Percentiles rank a stretch among this genome's conserved stretches.
phyloP scores from a whole-genome alignment of 1,140 invertebrate genomes.

The Aphelenchoides fujianensis region DNA sequence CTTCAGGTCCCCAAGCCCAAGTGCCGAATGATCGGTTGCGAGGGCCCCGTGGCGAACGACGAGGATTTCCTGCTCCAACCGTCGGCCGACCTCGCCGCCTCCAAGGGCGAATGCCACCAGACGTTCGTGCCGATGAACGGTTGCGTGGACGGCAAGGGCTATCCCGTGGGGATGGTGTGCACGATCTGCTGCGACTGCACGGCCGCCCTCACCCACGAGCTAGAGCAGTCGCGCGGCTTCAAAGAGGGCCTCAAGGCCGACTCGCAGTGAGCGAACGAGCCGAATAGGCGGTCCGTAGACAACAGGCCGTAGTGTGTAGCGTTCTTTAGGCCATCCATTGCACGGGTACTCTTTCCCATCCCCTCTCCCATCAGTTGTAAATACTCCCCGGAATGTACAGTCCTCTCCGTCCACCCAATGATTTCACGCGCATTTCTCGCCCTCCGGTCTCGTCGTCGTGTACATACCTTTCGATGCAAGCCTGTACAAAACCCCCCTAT shows the following conservation, averaged over 20 bases:
- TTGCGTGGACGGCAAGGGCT: slow-evolving; percentile 48
- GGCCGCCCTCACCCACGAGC: slow-evolving; percentile 39
- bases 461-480: no score
- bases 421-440: not conserved
- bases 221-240: slow-evolving; percentile 47
- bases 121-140: slow-evolving; percentile 59
- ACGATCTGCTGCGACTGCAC: slow-evolving; percentile 60
- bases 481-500: not conserved
- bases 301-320: no score
- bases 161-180: slow-evolving; percentile 61
- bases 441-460: not conserved
- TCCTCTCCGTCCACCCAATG: no score
- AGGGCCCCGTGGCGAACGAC: slow-evolving; percentile 57
- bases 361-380: no score
- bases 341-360: not conserved
- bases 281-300: no score
- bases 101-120: slow-evolving; percentile 47
- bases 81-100: slow-evolving; percentile 4
- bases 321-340: not conserved
- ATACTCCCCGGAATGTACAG: no score
- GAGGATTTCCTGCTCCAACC: slow-evolving; percentile 43
- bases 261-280: not conserved
- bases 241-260: slow-evolving; percentile 33
- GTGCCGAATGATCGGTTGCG: slow-evolving; percentile 55
- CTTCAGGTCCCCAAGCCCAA: slow-evolving; percentile 49